Base-by-base conservation (phyloP, 2,888 invertebrate genomes). In the Chrysina gloriosa region DNA sequence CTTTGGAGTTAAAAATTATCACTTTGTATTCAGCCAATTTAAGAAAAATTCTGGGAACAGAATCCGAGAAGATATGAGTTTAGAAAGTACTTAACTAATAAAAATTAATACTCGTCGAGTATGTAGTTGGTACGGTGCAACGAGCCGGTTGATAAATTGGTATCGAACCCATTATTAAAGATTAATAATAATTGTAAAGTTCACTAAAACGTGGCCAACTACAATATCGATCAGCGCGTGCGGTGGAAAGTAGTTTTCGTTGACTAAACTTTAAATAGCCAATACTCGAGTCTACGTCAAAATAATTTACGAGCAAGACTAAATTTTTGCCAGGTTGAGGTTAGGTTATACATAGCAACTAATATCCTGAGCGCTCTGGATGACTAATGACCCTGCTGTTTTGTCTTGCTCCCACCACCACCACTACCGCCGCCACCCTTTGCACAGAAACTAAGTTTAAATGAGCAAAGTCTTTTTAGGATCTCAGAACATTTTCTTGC, bases 401-500 rank as follows among this genome's bases (percentile, higher is more conserved):
- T 81, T 81, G 71, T 71, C 70, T 69, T 65, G 58, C 68, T 56
- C 65, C 64, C 68, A 65, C 68, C 56, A 39, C 68, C 54, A 29
- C 63, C n/a, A n/a, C n/a, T n/a, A n/a, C n/a, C n/a, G n/a, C 25
- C 56, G 42, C 23, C 45, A 34, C 52, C n/a, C n/a, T n/a, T 48
- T 54, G 52, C 47, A 58, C 64, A 27, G 66, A 39, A 58, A 68
- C 74, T 79, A 80, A 81, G 80, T 81, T 81, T 75, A 73, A 80
- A 82, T 79, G 79, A 79, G 75, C 78, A 83, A 82, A 82, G 82
- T 83, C 83, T 83, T 83, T 83, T 83, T 83, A 81, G 80, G 75
- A 80, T 81, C 83, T 83, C 80, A 83, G 83, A 83, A 80, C 75
- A 79, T 82, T 83, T 83, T 83, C 83, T 83, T 83, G 81, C 79